Percentiles rank a stretch among this genome's conserved stretches.
phyloP scores from a whole-genome alignment of 2,113 vertebrate genomes.

The Toxostoma redivivum region DNA sequence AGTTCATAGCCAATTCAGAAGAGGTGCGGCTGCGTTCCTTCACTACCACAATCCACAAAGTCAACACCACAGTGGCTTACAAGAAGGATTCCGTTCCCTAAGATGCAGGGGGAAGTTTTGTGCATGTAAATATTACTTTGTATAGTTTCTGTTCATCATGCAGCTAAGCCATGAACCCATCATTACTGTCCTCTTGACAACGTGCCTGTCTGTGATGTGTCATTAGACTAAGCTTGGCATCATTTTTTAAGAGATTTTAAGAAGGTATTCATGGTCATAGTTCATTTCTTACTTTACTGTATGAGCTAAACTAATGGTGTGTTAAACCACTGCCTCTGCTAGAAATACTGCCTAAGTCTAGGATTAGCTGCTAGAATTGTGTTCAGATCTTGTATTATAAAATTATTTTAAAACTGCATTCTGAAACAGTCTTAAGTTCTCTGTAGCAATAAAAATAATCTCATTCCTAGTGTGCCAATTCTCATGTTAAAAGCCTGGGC shows the following conservation, averaged over 20 bases:
- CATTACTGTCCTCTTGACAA: not conserved
- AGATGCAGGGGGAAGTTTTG: not conserved
- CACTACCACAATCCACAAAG: constrained; percentile 95
- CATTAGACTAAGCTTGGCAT: not conserved
- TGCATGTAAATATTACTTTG: not conserved
- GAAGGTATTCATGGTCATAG: not conserved
- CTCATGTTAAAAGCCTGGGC: not conserved
- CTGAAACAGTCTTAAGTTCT: not conserved
- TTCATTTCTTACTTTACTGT: not conserved
- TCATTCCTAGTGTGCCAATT: not conserved
- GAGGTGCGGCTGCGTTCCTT: constrained; percentile 93
- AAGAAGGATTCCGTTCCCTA: constrained; percentile 74
- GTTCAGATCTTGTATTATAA: not conserved
- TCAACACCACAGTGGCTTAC: constrained; percentile 91
- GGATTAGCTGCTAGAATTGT: not conserved
- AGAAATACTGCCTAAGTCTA: not conserved
- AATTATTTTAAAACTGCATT: not conserved
- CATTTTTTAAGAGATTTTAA: not conserved
- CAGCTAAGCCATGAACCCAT: not conserved
- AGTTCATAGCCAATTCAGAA: constrained; percentile 90
- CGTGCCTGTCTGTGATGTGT: not conserved
- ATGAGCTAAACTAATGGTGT: not conserved
- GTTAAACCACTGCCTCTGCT: not conserved
- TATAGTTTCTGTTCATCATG: not conserved
- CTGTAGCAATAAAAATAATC: not conserved